Base-by-base conservation (phyloP, 2,797 vertebrate genomes). In the Pseudocheirus occidentalis region DNA sequence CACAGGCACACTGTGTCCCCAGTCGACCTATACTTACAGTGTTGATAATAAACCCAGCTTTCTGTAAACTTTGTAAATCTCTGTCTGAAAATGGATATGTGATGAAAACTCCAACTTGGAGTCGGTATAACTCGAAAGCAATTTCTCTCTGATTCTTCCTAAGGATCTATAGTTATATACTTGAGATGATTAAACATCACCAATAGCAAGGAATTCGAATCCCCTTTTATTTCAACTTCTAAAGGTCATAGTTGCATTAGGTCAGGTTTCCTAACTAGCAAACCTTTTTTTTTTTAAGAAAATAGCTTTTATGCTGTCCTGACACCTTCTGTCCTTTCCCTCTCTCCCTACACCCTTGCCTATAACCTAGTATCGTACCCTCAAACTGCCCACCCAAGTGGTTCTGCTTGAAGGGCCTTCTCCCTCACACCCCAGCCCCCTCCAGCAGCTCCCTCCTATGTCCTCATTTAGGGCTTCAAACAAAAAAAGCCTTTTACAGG, bases 401-500 rank as follows among this genome's bases (percentile, higher is more conserved):
- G 94, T 62, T 92, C 94, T 50, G 95, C 95, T 93, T 96, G 94
- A 46, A 96, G 93, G 62, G 59, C 94, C 94, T 95, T 96, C 94
- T 87, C 55, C 90, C 58, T 92, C 81, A 90, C 93, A 62, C 95
- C 12, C 50, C 1, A 53, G 29, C 90, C 93, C 91, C 93, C 95
- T 91, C 55, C 9, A 94, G 52, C n/a, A 50, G 46, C 10, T 95
- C 90, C 90, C 81, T 40, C 55, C 93, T 73, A 93, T 73, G 91
- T 21, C 56, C 81, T 94, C 3, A 0, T n/a, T 53, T 66, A 97
- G 93, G 54, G 92, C 28, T 11, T 6, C 0, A 53, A 97, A 98
- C 97, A 97, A 97, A 97, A 98, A 91, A 95, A 66, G 94, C 96
- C 96, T 97, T 95, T 95, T n/a, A 81, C 94, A 94, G 95, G 90